These are phyloP conservation scores for Chascanopsetta lugubris DNA, from an alignment of 2,113 vertebrate genomes.

Conservation along the genomic window DNA sequence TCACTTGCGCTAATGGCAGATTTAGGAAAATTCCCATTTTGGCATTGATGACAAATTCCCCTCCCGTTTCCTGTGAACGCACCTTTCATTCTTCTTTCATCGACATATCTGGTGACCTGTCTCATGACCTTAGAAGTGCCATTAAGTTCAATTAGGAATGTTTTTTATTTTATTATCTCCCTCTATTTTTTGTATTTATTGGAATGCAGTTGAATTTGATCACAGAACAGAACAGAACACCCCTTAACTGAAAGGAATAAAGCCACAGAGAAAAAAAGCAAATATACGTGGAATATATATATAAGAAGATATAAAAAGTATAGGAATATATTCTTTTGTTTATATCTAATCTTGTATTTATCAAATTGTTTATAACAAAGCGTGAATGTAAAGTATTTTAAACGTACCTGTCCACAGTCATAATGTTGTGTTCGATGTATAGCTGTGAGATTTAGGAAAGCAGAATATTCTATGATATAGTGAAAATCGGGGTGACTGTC, in stretches of 20 bases:
- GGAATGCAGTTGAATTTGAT: conserved; percentile 49
- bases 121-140: conserved; percentile 63
- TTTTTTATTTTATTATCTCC: conserved; percentile 30
- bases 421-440: conserved; percentile 81
- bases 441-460: conserved; percentile 71
- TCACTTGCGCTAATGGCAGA: no score
- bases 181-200: conserved; percentile 70
- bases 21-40: background rate
- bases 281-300: conserved; percentile 77
- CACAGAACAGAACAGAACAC: conserved; percentile 54
- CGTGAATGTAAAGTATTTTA: conserved; percentile 87
- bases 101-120: conserved; percentile 41
- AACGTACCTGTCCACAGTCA: conserved; percentile 78
- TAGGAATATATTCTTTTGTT: conserved; percentile 85
- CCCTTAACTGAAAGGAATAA: conserved; percentile 67
- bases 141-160: conserved; percentile 42
- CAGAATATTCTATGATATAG: conserved; percentile 66
- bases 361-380: conserved; percentile 85
- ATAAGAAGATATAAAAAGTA: conserved; percentile 71
- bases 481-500: conserved; percentile 68
- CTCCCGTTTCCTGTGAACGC: background rate
- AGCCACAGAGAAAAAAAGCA: conserved; percentile 69
- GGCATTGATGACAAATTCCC: background rate
- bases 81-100: conserved; percentile 20
- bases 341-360: conserved; percentile 85